Evolutionary conservation across 2,888 invertebrate species (phyloP), one percentile per base, ranked within the genome.

Genomic region (Listrodromus nycthemerus): DNA sequence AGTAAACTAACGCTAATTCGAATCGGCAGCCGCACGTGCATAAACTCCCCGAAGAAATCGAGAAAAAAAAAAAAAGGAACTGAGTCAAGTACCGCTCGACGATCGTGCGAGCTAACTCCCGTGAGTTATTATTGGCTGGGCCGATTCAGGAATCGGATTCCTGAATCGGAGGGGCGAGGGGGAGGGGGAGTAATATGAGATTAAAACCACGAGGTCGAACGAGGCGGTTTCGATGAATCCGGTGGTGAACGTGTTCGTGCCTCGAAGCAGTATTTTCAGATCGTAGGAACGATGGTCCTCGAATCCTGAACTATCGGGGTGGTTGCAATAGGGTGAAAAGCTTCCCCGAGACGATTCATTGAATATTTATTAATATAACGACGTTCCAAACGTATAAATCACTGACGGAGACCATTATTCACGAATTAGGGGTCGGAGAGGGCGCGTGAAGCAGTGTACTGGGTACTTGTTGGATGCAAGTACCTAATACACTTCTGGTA

Each of bases 1-100:
- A 52, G 63, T 19, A 37, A 55, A 55, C 69, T 73, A 37, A 33
- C 79, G 83, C 86, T 87, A 86, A 87, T 87, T 87, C 86, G 83
- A 81, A 87, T 86, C 83, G 86, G 82, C 85, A 86, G 85, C 82
- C 80, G 82, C 86, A 87, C 87, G 87, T 87, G 87, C 86, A 87
- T 86, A 85, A 86, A 85, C 81, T 86, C 85, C 84, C 84, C 48
- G 58, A 75, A 80, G 78, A 82, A 77, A 83, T 77, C 67, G 73
- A 71, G 65, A 75, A 77, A 83, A 80, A 76, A 80, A 81, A 78
- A 69, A 82, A 80, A 74, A 61, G n/a, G 16, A 65, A 82, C 79
- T 55, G 78, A 66, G 69, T 70, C 24, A 84, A 84, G 82, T 66
- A 82, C 16, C 37, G 52, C 45, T 55, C 48, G 45, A 58, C 58